Conservation (phyloP, 2,113 vertebrate genomes). For the Sapayoa aenigma region DNA sequence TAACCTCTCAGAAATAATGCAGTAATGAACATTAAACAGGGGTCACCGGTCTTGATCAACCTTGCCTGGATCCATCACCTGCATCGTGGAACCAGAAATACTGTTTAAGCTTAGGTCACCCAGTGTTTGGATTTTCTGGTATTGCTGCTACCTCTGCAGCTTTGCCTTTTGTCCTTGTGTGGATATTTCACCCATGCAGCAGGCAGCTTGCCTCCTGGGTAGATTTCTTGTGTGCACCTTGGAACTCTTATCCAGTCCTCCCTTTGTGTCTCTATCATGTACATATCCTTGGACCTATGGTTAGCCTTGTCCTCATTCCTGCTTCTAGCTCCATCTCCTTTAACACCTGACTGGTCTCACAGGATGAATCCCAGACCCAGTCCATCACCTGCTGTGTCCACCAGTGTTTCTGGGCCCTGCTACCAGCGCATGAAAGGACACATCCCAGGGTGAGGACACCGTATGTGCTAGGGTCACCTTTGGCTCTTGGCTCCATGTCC, state of each 20-base stretch:
- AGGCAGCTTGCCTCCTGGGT: neutral
- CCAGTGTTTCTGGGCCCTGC: neutral
- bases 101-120: neutral
- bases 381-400: neutral
- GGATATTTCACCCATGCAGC: neutral
- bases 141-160: neutral
- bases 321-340: neutral
- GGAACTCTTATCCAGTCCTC: neutral
- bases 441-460: neutral
- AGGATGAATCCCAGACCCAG: neutral
- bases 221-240: neutral
- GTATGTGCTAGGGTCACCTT: neutral
- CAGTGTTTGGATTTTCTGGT: neutral
- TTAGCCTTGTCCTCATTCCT: neutral
- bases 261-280: neutral
- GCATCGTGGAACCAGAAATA: neutral
- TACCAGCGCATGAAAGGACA: neutral
- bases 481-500: neutral
- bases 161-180: neutral
- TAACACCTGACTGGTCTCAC: neutral
- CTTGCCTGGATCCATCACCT: neutral
- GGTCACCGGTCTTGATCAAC: neutral
- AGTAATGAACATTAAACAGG: neutral
- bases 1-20: neutral
- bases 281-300: too few relatives aligned